A percentile compares a stretch with the other conserved stretches of the same genome.
Conservation (phyloP, 2,113 vertebrate species). For the Melierax canorus region DNA sequence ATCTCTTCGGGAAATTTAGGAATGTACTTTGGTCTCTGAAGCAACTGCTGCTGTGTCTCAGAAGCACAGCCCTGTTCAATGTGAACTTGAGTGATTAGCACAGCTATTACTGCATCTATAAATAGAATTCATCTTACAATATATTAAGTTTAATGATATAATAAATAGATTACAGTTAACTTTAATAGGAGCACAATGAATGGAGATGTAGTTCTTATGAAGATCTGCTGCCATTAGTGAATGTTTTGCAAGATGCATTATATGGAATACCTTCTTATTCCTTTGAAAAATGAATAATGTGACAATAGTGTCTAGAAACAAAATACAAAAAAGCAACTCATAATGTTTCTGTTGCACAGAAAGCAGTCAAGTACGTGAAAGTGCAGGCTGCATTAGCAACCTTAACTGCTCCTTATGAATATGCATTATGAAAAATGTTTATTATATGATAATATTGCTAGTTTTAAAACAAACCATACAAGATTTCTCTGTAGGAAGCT, state of each 20-base stretch:
- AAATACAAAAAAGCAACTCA: neutral
- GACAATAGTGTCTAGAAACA: neutral
- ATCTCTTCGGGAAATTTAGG: neutral
- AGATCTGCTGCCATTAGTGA: constrained; percentile 7
- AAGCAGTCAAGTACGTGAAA: neutral
- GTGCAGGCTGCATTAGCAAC: neutral
- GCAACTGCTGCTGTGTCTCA: neutral
- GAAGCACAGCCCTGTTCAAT: neutral
- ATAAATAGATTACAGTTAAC: constrained; percentile 64
- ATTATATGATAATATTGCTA: neutral
- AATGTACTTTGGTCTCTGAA: neutral
- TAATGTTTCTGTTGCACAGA: neutral
- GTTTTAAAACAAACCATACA: constrained; percentile 31
- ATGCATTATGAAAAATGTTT: neutral
- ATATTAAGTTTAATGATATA: constrained; percentile 62
- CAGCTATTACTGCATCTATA: constrained; percentile 40
- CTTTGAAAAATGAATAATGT: constrained; percentile 15
- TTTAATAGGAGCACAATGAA: constrained; percentile 55
- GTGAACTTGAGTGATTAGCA: constrained; percentile 46
- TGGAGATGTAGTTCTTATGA: neutral
- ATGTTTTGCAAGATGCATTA: neutral
- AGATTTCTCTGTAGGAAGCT: constrained; percentile 12
- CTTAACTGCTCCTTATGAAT: neutral
- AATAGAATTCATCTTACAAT: constrained; percentile 54
- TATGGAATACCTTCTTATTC: neutral